Conservation (phyloP, 1,140 invertebrate species). For the Archivesica marissinica region DNA sequence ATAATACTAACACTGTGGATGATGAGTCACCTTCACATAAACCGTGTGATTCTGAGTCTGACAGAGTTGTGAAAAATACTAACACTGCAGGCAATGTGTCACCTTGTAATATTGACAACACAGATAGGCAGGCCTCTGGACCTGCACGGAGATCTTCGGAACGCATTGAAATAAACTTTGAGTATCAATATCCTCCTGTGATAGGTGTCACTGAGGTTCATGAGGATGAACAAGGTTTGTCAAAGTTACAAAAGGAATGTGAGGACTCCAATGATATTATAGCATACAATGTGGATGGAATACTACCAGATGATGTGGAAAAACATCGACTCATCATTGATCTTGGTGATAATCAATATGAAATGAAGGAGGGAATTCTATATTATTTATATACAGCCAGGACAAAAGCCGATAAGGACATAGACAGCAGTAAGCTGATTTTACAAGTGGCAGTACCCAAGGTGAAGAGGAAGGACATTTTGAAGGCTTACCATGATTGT, state of each 20-base stretch:
- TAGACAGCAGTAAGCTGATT: neutral
- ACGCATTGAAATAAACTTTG: neutral
- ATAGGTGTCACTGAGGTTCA: neutral
- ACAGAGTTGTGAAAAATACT: neutral
- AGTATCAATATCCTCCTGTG: neutral
- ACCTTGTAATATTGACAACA: neutral
- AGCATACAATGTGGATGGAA: neutral
- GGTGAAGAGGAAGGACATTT: neutral
- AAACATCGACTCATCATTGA: neutral
- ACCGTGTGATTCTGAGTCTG: neutral
- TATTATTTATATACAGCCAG: neutral
- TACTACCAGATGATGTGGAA: neutral
- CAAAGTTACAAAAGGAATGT: neutral
- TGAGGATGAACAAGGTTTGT: neutral
- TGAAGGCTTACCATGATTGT: slow-evolving; percentile 1
- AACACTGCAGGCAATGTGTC: neutral
- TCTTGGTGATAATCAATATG: neutral
- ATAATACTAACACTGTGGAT: neutral
- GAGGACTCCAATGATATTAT: neutral
- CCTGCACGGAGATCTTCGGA: neutral
- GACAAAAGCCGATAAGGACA: neutral
- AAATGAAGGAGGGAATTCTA: neutral
- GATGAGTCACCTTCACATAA: neutral
- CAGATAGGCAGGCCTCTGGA: too few relatives aligned
- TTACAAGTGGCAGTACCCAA: neutral